Percentiles rank a stretch among this genome's conserved stretches.
phyloP scores from a whole-genome alignment of 2,888 invertebrate genomes.

The Callinectes sapidus region DNA sequence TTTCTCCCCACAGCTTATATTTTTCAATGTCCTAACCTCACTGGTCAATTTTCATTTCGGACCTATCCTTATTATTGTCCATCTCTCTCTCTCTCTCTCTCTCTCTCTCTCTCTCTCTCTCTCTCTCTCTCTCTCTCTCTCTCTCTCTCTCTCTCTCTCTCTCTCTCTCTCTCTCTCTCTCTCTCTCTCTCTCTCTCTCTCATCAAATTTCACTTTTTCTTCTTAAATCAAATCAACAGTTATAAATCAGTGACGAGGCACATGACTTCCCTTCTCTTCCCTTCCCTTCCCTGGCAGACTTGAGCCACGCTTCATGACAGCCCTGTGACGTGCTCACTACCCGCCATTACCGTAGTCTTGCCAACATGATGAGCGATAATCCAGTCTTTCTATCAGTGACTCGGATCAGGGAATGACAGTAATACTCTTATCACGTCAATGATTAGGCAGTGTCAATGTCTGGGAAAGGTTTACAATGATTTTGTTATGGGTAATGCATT shows the following conservation, averaged over 20 bases:
- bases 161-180: no score
- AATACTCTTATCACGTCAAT: background rate
- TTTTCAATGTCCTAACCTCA: no score
- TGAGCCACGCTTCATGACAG: background rate
- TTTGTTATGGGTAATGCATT: background rate
- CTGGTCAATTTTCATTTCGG: no score
- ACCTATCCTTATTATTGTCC: no score
- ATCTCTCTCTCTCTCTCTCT: no score
- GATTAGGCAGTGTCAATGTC: background rate
- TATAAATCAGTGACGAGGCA: background rate
- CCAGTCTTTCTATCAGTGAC: background rate
- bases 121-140: no score
- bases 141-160: no score
- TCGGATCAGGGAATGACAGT: background rate
- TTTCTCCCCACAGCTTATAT: background rate
- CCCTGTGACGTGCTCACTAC: background rate
- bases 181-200: no score
- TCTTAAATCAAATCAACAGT: background rate
- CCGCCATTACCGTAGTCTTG: background rate
- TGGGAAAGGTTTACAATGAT: background rate
- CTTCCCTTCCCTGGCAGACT: background rate
- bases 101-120: no score
- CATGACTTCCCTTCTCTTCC: background rate
- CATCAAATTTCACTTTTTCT: no score
- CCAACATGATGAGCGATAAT: background rate